Percentiles rank a stretch among this genome's conserved stretches.
phyloP scores from a whole-genome alignment of 2,797 vertebrate species.

The Malurus leucopterus region DNA sequence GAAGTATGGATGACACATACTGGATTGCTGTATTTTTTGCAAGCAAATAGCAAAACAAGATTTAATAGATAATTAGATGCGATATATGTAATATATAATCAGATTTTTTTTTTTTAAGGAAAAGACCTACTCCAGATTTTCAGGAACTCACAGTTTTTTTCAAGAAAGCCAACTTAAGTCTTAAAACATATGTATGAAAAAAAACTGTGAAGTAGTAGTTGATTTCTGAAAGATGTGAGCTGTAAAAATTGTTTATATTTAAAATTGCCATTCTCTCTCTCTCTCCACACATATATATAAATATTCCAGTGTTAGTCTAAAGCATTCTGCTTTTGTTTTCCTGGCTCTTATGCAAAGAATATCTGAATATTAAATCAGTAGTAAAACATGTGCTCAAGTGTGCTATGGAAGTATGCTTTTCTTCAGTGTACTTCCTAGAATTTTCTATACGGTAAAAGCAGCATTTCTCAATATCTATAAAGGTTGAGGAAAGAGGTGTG shows the following conservation, averaged over 20 bases:
- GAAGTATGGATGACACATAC: background rate
- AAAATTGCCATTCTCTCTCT: background rate
- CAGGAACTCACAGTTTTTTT: background rate
- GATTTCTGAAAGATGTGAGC: background rate
- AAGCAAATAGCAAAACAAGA: background rate
- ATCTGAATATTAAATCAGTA: background rate
- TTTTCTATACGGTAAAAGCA: background rate
- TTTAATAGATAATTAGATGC: too few species aligned
- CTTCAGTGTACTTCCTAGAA: background rate
- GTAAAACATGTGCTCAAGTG: background rate
- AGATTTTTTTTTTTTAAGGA: background rate
- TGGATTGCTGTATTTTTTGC: background rate
- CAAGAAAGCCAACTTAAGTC: background rate
- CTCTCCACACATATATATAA: background rate
- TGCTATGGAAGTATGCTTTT: background rate
- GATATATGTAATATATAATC: background rate
- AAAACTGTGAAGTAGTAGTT: background rate
- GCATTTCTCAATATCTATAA: background rate
- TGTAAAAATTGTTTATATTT: background rate
- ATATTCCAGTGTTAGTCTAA: background rate
- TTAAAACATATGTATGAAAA: background rate
- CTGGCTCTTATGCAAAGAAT: background rate
- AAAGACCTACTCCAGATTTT: background rate
- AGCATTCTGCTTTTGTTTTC: background rate
- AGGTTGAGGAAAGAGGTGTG: background rate